Evolutionary conservation across 2,888 invertebrate species (phyloP), one percentile per base, ranked within the genome.

Genomic region (Leucoma salicis): DNA sequence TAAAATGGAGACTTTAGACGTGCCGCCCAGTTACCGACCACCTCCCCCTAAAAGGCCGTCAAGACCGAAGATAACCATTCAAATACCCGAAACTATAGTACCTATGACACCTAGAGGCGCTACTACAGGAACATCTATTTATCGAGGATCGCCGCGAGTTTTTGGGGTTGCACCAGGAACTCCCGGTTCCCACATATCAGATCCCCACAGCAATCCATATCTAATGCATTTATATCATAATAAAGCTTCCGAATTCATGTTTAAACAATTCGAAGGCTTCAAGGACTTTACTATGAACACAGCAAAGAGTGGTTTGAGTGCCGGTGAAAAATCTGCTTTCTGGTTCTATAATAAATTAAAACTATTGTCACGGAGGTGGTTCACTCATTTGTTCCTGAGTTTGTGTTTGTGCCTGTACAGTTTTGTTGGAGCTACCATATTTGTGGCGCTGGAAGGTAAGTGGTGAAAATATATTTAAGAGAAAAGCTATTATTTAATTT

Each of bases 321-420:
- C 93, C 25, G 96, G 96, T 46, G 96, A 96, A 78, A 96, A 95
- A 74, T 91, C 93, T 46, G 95, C 95, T 0, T 94, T 93, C 61
- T 95, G 95, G 92, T 82, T 95, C 49, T 95, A 95, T 72, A 93
- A 94, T 53, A 95, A 94, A 86, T 89, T 96, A 50, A 93, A 94
- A 67, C 85, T 92, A 40, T 92, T 93, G 87, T 96, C 96, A 1
- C 93, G 92, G 66, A 92, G 92, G 69, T 97, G 97, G 96, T 96
- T 97, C 73, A 97, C 97, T 27, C 97, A 97, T 81, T 92, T 96
- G 48, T 96, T 96, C 77, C 91, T 97, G 65, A 92, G 95, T 62
- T 73, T 95, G 59, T 93, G 97, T 59, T 91, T 97, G 47, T 83
- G 94, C 39, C 77, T 93, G 39, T 98, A 97, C 78, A 96, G 95